Evolutionary conservation across 2,888 invertebrate genomes (phyloP), one percentile per base, ranked within the genome.

Genomic region (Enchytraeus crypticus): DNA sequence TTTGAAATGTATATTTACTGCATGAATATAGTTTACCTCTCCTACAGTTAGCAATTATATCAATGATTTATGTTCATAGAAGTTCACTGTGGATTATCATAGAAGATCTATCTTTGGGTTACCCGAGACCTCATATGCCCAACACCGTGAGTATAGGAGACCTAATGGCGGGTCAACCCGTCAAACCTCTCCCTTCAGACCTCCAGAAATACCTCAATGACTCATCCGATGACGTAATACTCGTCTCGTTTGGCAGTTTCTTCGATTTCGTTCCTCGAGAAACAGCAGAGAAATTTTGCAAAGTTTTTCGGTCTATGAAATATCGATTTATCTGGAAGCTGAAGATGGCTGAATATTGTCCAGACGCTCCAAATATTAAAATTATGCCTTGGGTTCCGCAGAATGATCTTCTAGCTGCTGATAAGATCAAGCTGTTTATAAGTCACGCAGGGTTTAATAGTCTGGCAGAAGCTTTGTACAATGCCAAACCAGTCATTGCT

Each of bases 221-320:
- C 23, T 27, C 53, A 29, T 23, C 53, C 32, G 30, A 29, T 8
- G 49, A 29, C 8, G 55, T 38, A n/a, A 38, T 62, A 11, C 21
- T 62, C 18, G 51, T 62, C 8, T 59, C 62, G 5, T 62, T 62
- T n/a, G 62, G 62, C 30, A 62, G 62, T 38, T 59, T 51, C 47
- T 53, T 62, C 33, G 47, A 62, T 30, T 21, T 45, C 30, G 14
- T 62, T 27, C 49, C 59, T 5, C 47, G 33, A 33, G 27, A 49
- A n/a, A 23, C 38, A 18, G 34, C 33, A n/a, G 45, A 53, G 27
- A 59, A 60, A 47, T 62, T 60, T 38, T 62, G 62, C 32, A 34
- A 23, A 14, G 59, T 51, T 30, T 59, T 62, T 30, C 26, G 47
- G n/a, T 14, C 26, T 18, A 26, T 59, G 18, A 47, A 4, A 30